Evolutionary conservation across 64 coral and sea anemone species (phyloP), one percentile per base, ranked within the genome.

Genomic region (Astreopora myriophthalma): DNA sequence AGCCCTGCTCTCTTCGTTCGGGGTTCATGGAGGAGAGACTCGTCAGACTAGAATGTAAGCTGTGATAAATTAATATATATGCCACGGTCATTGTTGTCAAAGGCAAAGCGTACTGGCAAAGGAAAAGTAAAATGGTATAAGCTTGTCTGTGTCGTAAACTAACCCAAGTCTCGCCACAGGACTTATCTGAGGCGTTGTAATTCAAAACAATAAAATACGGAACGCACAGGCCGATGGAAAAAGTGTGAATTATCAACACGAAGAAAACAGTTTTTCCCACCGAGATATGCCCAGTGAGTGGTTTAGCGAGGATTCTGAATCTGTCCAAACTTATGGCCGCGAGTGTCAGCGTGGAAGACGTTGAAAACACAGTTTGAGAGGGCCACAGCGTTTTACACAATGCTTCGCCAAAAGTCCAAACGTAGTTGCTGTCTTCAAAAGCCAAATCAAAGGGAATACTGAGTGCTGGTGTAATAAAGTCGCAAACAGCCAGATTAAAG

Each of bases 391-490:
- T 68, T 34, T 89, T 94, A 35, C 92, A 94, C 65, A 83, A 82
- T 12, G 79, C 86, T 16, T 49, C 25, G 20, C 86, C 92, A 31
- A 88, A 94, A 20, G 19, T 57, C 92, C 86, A 94, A 9, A 38
- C 19, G 70, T 88, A 93, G 1, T 39, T 52, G 22, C 27, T 78
- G 67, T 93, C 92, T 42, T 93, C 92, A 0, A 89, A 20, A 6
- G 92, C 92, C 7, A 94, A 88, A 81, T 94, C 92, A 64, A 94
- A 94, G 2, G 92, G 92, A 74, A 94, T 94, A 19, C 74, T 78
- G 5, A 89, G 20, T 20, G 80, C 37, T 17, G 92, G 92, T 26
- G 63, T 74, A 2, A 94, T 70, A 1, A 94, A 74, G 24, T 94
- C 92, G 25, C 92, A 94, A 1, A 82, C 11, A 33, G 92, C 86